Base-by-base conservation (phyloP, 2,113 vertebrate genomes). In the Hymenochirus boettgeri region DNA sequence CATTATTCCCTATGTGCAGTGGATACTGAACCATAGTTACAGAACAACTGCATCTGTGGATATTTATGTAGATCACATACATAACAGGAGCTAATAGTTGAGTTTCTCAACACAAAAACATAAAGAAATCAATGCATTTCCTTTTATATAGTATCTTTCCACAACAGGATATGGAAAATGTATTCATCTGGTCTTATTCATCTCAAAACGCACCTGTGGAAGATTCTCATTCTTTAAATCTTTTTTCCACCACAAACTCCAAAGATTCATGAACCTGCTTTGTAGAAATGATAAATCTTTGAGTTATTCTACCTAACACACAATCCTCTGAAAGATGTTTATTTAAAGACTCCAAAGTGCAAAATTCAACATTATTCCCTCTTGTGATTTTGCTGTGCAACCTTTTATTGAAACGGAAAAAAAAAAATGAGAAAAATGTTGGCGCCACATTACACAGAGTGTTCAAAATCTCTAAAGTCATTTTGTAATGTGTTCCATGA, bases 21-120 rank as follows among this genome's bases (percentile, higher is more conserved):
- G 37, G 61, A 21, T 64, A 45, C 61, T 54, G 29, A 64, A 55
- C 17, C 50, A 27, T 27, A 3, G 51, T 17, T n/a, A n/a, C n/a
- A n/a, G 54, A 22, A 55, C 12, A 55, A 55, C 12, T 22, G 11
- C 19, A 45, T 47, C 17, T 25, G 15, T 29, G 13, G n/a, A 21
- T 54, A 25, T 7, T 24, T 37, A 52, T 51, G 50, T 62, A 52
- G 37, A 62, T 39, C 4, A 53, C 39, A 18, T 12, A 29, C 47
- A 26, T 35, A 50, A 46, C 46, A 18, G 26, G 11, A 23, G 11
- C 21, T 61, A 35, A 61, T 61, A 46, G 46, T 21, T 21, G 12
- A 5, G 26, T 50, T 47, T 47, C 47, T 21, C 7, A 7, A 4
- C 42, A 47, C 42, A 23, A 24, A n/a, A 10, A 24, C n/a, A n/a